Evolutionary conservation across 53 echinoderm and acorn worm species (phyloP), one percentile per base, ranked within the genome.

Genomic region (Holothuria scabra): DNA sequence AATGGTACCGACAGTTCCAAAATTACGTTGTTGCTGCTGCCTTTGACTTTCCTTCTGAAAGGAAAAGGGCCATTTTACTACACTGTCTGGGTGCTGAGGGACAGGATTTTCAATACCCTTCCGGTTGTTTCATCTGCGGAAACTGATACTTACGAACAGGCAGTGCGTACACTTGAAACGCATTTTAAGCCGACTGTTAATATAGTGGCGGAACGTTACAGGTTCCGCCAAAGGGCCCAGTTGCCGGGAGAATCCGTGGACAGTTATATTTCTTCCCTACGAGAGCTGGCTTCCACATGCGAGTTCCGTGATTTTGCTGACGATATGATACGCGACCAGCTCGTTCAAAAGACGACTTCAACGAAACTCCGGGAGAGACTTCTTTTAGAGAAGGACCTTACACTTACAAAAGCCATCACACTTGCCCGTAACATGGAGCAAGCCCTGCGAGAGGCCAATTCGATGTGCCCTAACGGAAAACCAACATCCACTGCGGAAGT

Each of bases 251-350:
- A 83, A 38, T 83, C 74, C 0, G 72, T 83, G 20, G 46, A 59
- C 13, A 64, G 46, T 25, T 83, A 84, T 64, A 83, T 92, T 22
- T 29, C 90, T 30, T 66, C 92, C 57, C 37, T 88, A 31, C 33
- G 83, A 5, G 37, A 84, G 37, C 80, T 93, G 3, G 84, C 65
- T 28, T 60, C 60, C 20, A 71, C 76, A 12, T 89, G 92, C 23
- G 83, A 87, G 13, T 89, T 93, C 75, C 76, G 82, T 20, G 56
- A 48, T 24, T 74, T 91, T 9, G 14, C 14, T 0, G 86, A 92
- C 21, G 79, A 92, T 44, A 69, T 92, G 86, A 76, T 90, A 1
- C 48, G 90, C 19, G 90, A 92, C 33, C 89, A 86, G 38, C 29
- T 89, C 24, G 75, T 92, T 2, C 79, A 89, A 11, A 89, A 89